Evolutionary conservation across 2,888 invertebrate genomes (phyloP), one percentile per base, ranked within the genome.

Genomic region (Phytoseiulus persimilis): DNA sequence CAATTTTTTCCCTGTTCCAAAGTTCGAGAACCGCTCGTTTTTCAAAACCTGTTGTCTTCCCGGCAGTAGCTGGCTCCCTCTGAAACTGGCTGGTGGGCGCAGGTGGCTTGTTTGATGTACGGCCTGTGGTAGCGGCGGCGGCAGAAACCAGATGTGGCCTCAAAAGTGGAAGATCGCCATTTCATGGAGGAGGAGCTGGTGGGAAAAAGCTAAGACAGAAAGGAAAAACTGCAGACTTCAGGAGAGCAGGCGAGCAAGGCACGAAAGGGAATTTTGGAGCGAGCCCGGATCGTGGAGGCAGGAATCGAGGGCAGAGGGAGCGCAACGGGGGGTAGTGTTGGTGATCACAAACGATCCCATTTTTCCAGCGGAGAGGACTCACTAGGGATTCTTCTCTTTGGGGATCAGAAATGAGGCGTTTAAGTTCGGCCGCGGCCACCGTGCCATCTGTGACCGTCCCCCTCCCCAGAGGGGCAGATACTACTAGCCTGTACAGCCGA

Each of bases 321-420:
- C 84, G 9, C 3, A 18, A 31, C 3, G 31, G 33, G 84, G 84
- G 32, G 84, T 6, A 18, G 39, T 11, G 32, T 11, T 9, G n/a
- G 39, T 32, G n/a, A 45, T 45, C 33, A 87, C 87, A 87, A 87
- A 87, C 87, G 87, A 87, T 87, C 39, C 87, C 32, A 87, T 87
- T 87, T 87, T 87, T 87, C 87, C 87, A 87, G 87, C 32, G 14
- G 87, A 65, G 65, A 87, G 31, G 87, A 87, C 33, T 14, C 87
- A 45, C 87, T 31, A 39, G 87, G 87, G 87, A 87, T 87, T 87
- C 87, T 87, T 28, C 87, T 87, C 87, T 33, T 32, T 33, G 31
- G 87, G 87, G 87, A 87, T 87, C 87, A 87, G 87, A 87, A 87
- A 87, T 87, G 87, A 87, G 87, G 87, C 87, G 87, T 87, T 87